Evolutionary conservation across 2,113 vertebrate genomes (phyloP), one percentile per base, ranked within the genome.

Genomic region (Burhinus oedicnemus): DNA sequence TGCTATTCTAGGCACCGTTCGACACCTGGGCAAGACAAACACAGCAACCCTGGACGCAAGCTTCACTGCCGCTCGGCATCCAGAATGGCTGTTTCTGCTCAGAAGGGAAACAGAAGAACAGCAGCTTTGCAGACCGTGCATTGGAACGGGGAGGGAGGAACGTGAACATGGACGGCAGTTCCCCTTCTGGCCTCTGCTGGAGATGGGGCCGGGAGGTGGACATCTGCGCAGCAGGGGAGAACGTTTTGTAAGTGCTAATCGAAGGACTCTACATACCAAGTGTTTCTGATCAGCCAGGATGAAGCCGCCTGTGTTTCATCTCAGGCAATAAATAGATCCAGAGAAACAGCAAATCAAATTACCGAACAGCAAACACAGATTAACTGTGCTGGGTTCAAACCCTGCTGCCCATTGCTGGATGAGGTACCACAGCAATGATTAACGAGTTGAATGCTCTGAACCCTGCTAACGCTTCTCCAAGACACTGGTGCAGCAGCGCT

Each of bases 161-260:
- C 1, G 1, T 5, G 27, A 71, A n/a, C 7, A 1, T 5, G 19
- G 15, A 9, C 42, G 57, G 40, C 42, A 13, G 27, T 36, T 36
- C 30, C 15, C 58, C 23, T n/a, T 8, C 44, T 26, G 38, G 76
- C 34, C 34, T 49, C 70, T 2, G 44, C 44, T 40, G 45, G 38
- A 22, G 51, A 25, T 3, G 14, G 26, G 25, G 19, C 64, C 55
- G 29, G 34, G 12, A 49, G 58, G 21, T 6, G 22, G 9, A 16
- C 51, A 36, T 38, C 71, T 32, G 57, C 62, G 11, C 55, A 15
- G 58, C 19, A 2, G 32, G 21, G 40, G 36, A 45, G 62, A 15
- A 45, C 2, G 22, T 9, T 58, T 2, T 10, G 13, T 7, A 22
- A 38, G 36, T 3, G 42, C 54, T 62, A 2, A 51, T 23, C 57